Base-by-base conservation (phyloP, 2,888 invertebrate species). In the Onchidella celtica region DNA sequence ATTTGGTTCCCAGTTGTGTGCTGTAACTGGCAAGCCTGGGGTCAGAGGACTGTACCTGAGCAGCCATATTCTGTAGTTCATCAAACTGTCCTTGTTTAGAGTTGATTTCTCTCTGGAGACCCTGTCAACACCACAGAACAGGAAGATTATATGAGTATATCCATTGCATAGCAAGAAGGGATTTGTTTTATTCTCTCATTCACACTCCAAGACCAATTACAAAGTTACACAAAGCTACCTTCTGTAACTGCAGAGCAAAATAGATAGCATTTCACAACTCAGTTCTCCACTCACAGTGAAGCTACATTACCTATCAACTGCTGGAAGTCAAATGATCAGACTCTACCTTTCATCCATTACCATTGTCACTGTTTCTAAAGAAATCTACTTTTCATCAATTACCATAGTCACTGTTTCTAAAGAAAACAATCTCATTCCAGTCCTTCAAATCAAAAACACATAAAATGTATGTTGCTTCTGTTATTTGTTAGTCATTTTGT, bases 81-180 rank as follows among this genome's bases (percentile, higher is more conserved):
- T 98, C 98, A 79, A 98, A 96, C 91, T 96, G 96, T 87, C 96
- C 95, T 93, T 98, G 98, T 89, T 97, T 96, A 21, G 95, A 95
- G 66, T 96, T 94, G 66, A 98, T 96, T 68, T 95, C 86, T 73
- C 88, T 77, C 68, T 87, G 85, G n/a, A 87, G 57, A 66, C 38
- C 66, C 86, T 87, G 81, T 27, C 1, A 34, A n/a, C n/a, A n/a
- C n/a, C n/a, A n/a, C n/a, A n/a, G n/a, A n/a, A n/a, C n/a, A n/a
- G 4, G 24, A n/a, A n/a, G 59, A 24, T 59, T 59, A n/a, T 17
- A 24, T n/a, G 24, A 3, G n/a, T 17, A 59, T n/a, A 24, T n/a
- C 6, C 17, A 6, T 47, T 47, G 17, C 47, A 11, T 47, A 11
- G 17, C 47, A 47, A 47, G 47, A 47, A 47, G 47, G 17, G 17